A percentile compares a stretch with the other conserved stretches of the same genome.
Evolutionary conservation across 2,113 vertebrate species (phyloP).

Genomic region (Macheiramphus alcinus): DNA sequence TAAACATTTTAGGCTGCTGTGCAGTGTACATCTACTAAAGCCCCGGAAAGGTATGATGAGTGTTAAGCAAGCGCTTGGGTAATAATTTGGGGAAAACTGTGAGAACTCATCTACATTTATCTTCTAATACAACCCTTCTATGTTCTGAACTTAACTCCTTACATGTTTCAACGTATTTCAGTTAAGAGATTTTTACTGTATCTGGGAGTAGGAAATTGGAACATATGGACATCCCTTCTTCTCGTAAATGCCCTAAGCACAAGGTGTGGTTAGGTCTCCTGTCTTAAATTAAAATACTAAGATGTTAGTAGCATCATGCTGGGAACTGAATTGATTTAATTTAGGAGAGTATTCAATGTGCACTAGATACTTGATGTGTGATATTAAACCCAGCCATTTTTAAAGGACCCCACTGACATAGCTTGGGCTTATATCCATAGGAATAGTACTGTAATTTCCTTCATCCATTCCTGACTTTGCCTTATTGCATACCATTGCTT

Average conservation of each 20-base stretch:
- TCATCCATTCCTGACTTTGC: background rate
- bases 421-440: conserved; percentile 13
- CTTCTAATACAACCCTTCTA: background rate
- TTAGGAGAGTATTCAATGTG: conserved; percentile 31
- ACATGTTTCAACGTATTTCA: background rate
- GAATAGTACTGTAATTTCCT: conserved; percentile 24
- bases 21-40: background rate
- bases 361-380: conserved; percentile 11
- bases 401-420: conserved; percentile 10
- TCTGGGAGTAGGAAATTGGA: background rate
- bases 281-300: conserved; percentile 30
- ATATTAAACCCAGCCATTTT: conserved; percentile 33
- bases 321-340: conserved; percentile 47
- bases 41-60: background rate
- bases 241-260: background rate
- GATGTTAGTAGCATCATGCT: background rate
- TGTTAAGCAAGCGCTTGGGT: background rate
- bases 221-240: background rate
- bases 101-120: background rate
- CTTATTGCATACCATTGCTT: background rate
- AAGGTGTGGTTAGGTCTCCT: background rate
- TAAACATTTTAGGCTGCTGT: background rate
- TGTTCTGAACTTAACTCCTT: background rate
- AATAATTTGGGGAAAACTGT: background rate
- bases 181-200: background rate